Evolutionary conservation across 1,140 invertebrate genomes (phyloP), one percentile per base, ranked within the genome.

Genomic region (Prorops nasuta): DNA sequence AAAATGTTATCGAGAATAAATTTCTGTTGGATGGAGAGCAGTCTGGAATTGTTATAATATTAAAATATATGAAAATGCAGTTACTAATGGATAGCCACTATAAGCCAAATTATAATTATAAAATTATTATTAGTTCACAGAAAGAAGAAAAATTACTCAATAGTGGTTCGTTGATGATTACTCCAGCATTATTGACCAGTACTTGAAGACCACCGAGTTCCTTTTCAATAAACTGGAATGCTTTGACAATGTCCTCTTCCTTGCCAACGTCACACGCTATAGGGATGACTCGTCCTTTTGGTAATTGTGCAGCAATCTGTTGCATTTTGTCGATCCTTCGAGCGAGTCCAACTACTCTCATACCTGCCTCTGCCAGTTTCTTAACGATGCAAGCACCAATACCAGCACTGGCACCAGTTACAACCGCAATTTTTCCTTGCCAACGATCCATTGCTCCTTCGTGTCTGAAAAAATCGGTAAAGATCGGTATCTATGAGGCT

Each of bases 381-480:
- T 67, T 54, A 28, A 40, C 65, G 60, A 71, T 40, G 12, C 51
- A 50, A 1, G 63, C 69, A 0, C 81, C 81, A 24, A 82, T 83
- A 4, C 82, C 83, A 10, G 67, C 67, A 22, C 80, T 83, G 0
- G 81, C 81, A 8, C 80, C 83, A 3, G 82, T 83, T 3, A 84
- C 79, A 4, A 84, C 63, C 1, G 80, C 83, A 2, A 82, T 72
- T 21, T 78, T 75, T 22, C 77, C 79, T 35, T 10, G 39, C 81
- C 81, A 84, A 15, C 78, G 66, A 14, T 83, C 79, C 80, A 83
- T 83, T n/a, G n/a, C n/a, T n/a, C n/a, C n/a, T n/a, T n/a, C n/a
- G n/a, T n/a, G n/a, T n/a, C n/a, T n/a, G n/a, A n/a, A n/a, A n/a
- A n/a, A n/a, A n/a, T n/a, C n/a, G n/a, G n/a, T n/a, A n/a, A n/a